These are phyloP conservation scores for Porphyrio hochstetteri DNA, from an alignment of 2,113 vertebrate species.

Conservation along the genomic window DNA sequence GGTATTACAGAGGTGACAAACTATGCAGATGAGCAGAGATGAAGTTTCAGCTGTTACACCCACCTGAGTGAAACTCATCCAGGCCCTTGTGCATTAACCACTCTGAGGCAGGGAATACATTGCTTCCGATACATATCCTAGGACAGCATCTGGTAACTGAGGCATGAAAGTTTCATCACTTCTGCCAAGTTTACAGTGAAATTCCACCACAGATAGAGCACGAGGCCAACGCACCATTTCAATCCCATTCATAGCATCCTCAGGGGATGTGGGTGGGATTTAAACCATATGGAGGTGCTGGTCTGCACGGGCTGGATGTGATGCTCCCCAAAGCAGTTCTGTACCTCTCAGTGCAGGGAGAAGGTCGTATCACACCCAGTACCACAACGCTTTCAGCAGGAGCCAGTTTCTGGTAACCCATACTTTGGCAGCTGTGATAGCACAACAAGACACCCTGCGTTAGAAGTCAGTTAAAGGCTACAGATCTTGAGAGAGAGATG, in stretches of 20 bases:
- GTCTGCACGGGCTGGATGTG: not conserved
- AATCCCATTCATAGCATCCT: not conserved
- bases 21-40: not conserved
- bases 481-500: not conserved
- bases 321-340: not conserved
- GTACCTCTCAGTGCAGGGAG: not conserved
- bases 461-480: constrained; percentile 11
- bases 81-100: not conserved
- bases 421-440: not conserved
- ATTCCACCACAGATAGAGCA: not conserved
- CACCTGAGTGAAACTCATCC: not conserved
- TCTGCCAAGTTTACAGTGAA: not conserved
- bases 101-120: fast-evolving
- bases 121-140: not conserved
- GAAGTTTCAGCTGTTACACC: not conserved
- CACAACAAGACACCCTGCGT: not conserved
- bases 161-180: not conserved
- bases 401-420: not conserved
- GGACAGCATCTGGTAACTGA: not conserved
- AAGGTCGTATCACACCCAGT: not conserved
- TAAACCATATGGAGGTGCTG: not conserved
- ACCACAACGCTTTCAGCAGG: not conserved
- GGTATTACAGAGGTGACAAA: not conserved
- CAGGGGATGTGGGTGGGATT: not conserved
- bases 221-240: not conserved